Evolutionary conservation across 2,888 invertebrate genomes (phyloP).

Genomic region (Troglohyphantes excavatus): DNA sequence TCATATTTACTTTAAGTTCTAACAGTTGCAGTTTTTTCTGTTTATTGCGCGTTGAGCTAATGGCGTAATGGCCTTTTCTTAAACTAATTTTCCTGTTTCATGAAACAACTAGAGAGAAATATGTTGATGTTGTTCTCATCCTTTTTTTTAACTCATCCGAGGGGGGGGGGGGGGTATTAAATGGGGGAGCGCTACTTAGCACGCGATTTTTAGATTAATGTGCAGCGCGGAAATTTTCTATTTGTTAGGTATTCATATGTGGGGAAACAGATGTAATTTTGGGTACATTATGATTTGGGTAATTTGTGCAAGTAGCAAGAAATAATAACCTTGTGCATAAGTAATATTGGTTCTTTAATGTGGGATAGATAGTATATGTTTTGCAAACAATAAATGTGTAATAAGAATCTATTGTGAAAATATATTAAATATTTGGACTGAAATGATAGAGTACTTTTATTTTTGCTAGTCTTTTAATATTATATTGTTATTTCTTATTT

Average conservation of each 20-base stretch:
- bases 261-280: conserved; percentile 37
- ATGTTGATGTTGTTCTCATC: conserved; percentile 48
- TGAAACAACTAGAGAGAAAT: conserved; percentile 37
- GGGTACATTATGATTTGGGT: conserved; percentile 40
- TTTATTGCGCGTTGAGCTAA: conserved; percentile 22
- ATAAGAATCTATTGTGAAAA: not conserved
- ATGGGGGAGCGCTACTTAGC: not conserved
- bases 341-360: no score
- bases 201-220: conserved; percentile 71
- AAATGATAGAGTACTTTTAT: not conserved
- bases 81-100: conserved; percentile 69
- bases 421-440: not conserved
- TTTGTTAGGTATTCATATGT: conserved; percentile 2
- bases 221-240: not conserved
- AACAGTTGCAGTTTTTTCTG: conserved; percentile 10
- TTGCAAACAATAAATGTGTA: no score
- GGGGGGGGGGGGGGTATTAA: no score
- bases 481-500: no score
- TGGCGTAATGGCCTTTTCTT: conserved; percentile 64
- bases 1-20: conserved; percentile 69
- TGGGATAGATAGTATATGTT: no score
- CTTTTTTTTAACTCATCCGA: conserved; percentile 1
- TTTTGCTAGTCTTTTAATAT: no score
- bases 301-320: not conserved
- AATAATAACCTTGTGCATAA: not conserved